Evolutionary conservation across 92 coral and sea anemone species (phyloP).

Genomic region (Epizoanthus ramosus): DNA sequence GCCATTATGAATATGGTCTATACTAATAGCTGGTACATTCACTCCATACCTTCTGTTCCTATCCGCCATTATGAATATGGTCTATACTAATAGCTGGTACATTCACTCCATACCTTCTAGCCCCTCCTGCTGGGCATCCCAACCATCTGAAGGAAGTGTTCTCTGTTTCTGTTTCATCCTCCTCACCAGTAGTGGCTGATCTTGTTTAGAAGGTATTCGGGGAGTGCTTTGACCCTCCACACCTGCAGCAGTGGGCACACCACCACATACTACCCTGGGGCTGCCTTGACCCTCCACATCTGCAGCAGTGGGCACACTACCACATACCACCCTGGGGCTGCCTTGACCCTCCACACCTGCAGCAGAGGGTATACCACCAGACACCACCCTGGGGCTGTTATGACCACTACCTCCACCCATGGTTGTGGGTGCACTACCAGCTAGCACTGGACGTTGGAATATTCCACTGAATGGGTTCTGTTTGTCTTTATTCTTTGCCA

Average conservation of each 20-base stretch:
- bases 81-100: background rate
- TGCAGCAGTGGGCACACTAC: conserved; percentile 49
- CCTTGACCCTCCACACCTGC: conserved; percentile 15
- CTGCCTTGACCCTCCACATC: conserved; percentile 28
- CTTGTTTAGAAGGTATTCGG: conserved; percentile 44
- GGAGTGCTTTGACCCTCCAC: conserved; percentile 52
- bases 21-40: background rate
- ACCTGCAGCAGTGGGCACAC: conserved; percentile 47
- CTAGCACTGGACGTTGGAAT: conserved; percentile 73
- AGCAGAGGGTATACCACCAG: conserved; percentile 50
- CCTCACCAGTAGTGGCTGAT: conserved; percentile 58
- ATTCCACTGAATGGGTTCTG: conserved; percentile 74
- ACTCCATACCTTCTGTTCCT: conserved; percentile 65
- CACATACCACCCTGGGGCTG: conserved; percentile 11
- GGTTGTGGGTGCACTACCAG: conserved; percentile 64
- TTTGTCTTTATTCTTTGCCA: conserved; percentile 30
- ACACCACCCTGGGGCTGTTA: conserved; percentile 1
- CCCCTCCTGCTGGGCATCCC: conserved; percentile 77
- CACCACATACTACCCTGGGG: conserved; percentile 2
- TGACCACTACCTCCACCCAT: conserved; percentile 5
- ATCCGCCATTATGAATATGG: too few species aligned
- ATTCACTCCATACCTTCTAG: conserved; percentile 56
- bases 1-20: too few species aligned
- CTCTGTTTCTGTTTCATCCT: conserved; percentile 81
- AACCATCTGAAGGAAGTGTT: conserved; percentile 71